Base-by-base conservation (phyloP, 2,888 invertebrate genomes). In the Ectemnius cavifrons region DNA sequence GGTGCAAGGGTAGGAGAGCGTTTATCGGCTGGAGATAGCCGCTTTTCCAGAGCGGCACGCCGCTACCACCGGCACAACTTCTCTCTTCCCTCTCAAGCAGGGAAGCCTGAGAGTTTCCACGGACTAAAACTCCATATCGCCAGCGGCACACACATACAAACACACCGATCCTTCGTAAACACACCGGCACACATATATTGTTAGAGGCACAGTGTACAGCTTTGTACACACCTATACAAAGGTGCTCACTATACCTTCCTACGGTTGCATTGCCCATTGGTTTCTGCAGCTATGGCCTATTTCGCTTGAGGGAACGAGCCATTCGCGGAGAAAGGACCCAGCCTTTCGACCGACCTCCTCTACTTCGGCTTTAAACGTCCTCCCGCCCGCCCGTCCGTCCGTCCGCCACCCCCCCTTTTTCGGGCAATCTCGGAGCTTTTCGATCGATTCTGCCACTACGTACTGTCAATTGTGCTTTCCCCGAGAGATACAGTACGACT, bases 21-120 rank as follows among this genome's bases (percentile, higher is more conserved):
- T 86, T 88, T 88, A 88, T 86, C 85, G 83, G 72, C 71, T 63
- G n/a, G 82, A 84, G 80, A 85, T 84, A 79, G 85, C 82, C 81
- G 79, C 73, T 86, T 80, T 81, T 78, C 75, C 72, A 79, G 80
- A 81, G 80, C 77, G 87, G 83, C 81, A 82, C 84, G 82, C 78
- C 78, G 79, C 80, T 76, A 76, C 67, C 37, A 8, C 8, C 67
- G 67, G 68, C 63, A 27, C 76, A 75, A 81, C 80, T 84, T 80
- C 73, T 78, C 78, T 74, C 73, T 73, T 27, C 46, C 60, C 28
- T n/a, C 28, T 46, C 69, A 49, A 72, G 64, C 76, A 68, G 77
- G 77, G 64, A 77, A 61, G 77, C 73, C 64, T 23, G 49, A 75
- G 59, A 75, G 71, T 76, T 57, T 56, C 73, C 71, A 37, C 60